phyloP scores from a whole-genome alignment of 2,797 vertebrate genomes.

The Calcarius lapponicus region DNA sequence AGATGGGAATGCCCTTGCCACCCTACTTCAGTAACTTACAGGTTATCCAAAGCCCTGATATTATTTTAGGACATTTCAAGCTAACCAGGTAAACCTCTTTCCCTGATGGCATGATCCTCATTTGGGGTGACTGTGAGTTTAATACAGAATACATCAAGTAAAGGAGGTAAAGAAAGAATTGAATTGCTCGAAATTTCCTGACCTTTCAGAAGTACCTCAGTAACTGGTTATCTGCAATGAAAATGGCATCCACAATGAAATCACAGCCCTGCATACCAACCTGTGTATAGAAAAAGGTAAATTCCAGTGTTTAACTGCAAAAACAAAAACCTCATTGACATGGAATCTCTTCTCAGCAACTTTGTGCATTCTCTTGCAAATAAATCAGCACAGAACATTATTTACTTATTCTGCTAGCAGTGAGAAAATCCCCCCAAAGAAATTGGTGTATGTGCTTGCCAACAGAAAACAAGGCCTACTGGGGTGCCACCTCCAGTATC shows the following conservation, averaged over 20 bases:
- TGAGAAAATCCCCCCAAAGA: neutral
- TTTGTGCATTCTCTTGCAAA: neutral
- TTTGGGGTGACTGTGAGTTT: neutral
- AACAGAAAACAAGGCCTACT: neutral
- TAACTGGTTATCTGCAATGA: neutral
- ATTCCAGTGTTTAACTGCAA: neutral
- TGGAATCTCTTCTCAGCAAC: neutral
- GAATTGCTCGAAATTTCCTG: neutral
- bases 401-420: neutral
- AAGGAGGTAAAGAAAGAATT: neutral
- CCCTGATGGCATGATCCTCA: neutral
- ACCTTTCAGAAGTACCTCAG: neutral
- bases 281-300: neutral
- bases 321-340: neutral
- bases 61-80: neutral
- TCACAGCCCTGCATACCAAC: fast-evolving
- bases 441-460: neutral
- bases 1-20: neutral
- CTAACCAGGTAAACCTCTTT: neutral
- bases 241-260: neutral
- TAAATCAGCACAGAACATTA: neutral
- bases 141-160: neutral
- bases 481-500: neutral
- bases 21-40: neutral
- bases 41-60: neutral